phyloP scores from a whole-genome alignment of 2,797 vertebrate species.

The Pipistrellus pipistrellus region DNA sequence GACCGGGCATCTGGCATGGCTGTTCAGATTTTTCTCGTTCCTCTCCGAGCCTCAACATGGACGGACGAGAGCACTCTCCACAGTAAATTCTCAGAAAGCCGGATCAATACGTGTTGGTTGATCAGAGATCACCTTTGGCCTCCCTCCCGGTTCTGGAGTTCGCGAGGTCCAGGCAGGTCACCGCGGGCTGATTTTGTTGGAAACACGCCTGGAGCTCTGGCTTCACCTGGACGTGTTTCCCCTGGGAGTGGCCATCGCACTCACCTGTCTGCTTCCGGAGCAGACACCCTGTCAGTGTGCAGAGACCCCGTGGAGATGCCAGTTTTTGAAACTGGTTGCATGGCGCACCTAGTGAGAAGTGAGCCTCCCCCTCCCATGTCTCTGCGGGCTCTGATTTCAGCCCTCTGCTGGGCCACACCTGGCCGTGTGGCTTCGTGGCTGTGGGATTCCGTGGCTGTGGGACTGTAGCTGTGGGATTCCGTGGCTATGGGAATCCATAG shows the following conservation, averaged over 20 bases:
- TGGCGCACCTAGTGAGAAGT: neutral
- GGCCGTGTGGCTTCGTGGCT: too few species aligned
- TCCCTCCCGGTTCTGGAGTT: neutral
- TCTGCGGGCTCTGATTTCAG: neutral
- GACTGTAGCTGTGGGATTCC: too few species aligned
- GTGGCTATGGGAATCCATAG: too few species aligned
- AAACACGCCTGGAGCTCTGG: neutral
- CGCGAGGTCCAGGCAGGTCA: neutral
- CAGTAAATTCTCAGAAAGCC: neutral
- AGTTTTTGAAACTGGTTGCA: neutral
- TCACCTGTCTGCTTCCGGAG: neutral
- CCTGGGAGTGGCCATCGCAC: neutral
- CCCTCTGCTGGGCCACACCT: neutral
- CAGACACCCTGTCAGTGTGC: neutral
- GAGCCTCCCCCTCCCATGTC: rapidly evolving
- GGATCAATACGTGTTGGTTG: rapidly evolving
- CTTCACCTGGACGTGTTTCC: neutral
- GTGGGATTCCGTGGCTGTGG: rapidly evolving
- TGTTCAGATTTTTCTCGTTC: neutral
- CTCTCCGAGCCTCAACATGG: neutral
- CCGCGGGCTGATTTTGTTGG: neutral
- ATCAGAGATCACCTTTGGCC: neutral
- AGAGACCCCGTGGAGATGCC: neutral
- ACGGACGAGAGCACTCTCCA: neutral
- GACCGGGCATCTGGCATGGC: neutral